These are phyloP conservation scores for Aspiorhynchus laticeps DNA, from an alignment of 2,113 vertebrate species.

Conservation along the genomic window DNA sequence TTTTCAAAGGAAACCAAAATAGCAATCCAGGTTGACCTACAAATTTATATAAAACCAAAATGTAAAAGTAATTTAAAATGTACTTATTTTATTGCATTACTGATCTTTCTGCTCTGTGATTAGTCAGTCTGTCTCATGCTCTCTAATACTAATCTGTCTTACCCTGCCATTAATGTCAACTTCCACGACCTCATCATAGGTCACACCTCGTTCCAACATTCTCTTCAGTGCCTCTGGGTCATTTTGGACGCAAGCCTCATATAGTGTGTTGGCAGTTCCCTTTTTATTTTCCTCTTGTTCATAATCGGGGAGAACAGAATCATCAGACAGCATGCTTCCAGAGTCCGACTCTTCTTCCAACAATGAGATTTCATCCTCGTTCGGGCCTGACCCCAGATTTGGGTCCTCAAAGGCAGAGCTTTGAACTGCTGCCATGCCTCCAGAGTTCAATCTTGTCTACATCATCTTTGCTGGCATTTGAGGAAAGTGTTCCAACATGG, in stretches of 20 bases:
- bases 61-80: not conserved
- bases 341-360: constrained; percentile 63
- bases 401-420: constrained; percentile 49
- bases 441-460: constrained; percentile 14
- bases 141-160: constrained; percentile 56
- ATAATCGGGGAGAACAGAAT: constrained; percentile 76
- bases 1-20: not conserved
- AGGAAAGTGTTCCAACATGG: not conserved
- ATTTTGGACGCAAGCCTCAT: constrained; percentile 79
- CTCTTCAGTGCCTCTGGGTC: constrained; percentile 70
- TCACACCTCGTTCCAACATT: constrained; percentile 76
- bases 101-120: not conserved
- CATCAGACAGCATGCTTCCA: constrained; percentile 75
- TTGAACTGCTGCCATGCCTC: constrained; percentile 63
- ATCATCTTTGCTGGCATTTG: constrained; percentile 40
- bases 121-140: not conserved
- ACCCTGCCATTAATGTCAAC: constrained; percentile 85
- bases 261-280: constrained; percentile 61
- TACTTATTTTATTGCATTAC: not conserved
- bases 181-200: constrained; percentile 77
- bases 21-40: not conserved
- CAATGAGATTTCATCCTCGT: constrained; percentile 57
- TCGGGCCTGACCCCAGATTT: constrained; percentile 62
- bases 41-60: not conserved
- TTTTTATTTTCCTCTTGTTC: not conserved